A percentile compares a stretch with the other conserved stretches of the same genome.
Evolutionary conservation across 2,113 vertebrate species (phyloP).

Genomic region (Clupea harengus): DNA sequence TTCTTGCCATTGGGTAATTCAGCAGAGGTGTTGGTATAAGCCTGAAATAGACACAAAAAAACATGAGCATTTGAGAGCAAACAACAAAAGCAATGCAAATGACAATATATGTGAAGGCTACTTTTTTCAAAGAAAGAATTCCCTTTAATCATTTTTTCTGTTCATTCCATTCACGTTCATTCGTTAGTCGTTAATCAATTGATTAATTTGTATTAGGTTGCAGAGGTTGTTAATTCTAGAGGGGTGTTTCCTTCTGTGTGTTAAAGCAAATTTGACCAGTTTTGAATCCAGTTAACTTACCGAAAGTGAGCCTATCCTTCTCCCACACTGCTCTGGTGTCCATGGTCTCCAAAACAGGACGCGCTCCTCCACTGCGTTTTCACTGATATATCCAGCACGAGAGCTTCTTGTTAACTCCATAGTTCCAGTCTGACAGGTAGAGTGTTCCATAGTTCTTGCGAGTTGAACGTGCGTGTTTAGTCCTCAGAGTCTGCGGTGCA

Average conservation of each 20-base stretch:
- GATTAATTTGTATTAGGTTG: not conserved
- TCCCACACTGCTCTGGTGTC: slow-evolving; percentile 27
- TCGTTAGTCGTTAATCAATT: not conserved
- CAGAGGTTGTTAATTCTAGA: not conserved
- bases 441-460: slow-evolving; percentile 52
- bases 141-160: not conserved
- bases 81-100: not conserved
- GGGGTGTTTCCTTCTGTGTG: too few species aligned
- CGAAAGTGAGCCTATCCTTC: not conserved
- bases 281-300: not conserved
- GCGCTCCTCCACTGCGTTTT: slow-evolving; percentile 7
- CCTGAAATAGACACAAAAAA: slow-evolving; percentile 38
- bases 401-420: slow-evolving; percentile 5
- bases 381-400: not conserved
- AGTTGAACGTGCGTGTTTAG: slow-evolving; percentile 6
- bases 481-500: not conserved
- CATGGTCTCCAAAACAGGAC: slow-evolving; percentile 65
- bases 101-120: not conserved
- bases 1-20: slow-evolving; percentile 58
- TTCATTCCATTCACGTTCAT: not conserved
- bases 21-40: slow-evolving; percentile 41
- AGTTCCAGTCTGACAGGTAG: slow-evolving; percentile 20
- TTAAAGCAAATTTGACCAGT: too few species aligned
- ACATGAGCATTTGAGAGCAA: slow-evolving; percentile 32
- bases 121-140: too few species aligned